Base-by-base conservation (phyloP, 1,140 invertebrate genomes). In the Drosophila pandora region DNA sequence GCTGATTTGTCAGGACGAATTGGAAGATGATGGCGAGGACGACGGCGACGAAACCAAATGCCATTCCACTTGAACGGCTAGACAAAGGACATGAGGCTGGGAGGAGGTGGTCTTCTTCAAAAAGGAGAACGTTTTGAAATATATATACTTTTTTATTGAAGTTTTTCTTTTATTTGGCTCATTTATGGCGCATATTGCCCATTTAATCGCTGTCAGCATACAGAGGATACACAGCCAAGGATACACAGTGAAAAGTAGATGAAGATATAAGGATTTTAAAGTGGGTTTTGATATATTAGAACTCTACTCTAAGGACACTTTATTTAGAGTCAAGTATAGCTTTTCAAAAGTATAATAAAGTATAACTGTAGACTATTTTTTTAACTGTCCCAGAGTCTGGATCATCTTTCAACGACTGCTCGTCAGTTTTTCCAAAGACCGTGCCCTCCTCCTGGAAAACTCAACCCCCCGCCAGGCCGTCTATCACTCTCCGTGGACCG, bases 131-230 rank as follows among this genome's bases (percentile, higher is more conserved):
- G 34, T 59, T 78, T 56, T 57, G 30, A 49, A 39, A 69, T 68
- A 54, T 45, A 69, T 69, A 67, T 67, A 43, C 63, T 28, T 9
- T 72, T 83, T 76, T 84, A 76, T 82, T 79, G 62, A 71, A 87
- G 78, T 75, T 74, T 85, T 58, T 57, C 53, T 65, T 88, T 88
- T 88, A 88, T 88, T 88, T 88, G 84, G 60, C 78, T 88, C 84
- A 88, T 88, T 88, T 88, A 88, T 88, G 84, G 84, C 70, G 64
- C 83, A 88, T 83, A 83, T 88, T 87, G 79, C 83, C 63, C 73
- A 79, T 88, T 88, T 88, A 88, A 88, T 88, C 83, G 83, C 68
- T 69, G 71, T 76, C 79, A 85, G 79, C 60, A 80, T 78, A 30
- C 37, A 50, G 45, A 43, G 32, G 17, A 62, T 45, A 45, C 58